Conservation (phyloP, 1,140 invertebrate genomes). For the Diuraphis noxia region DNA sequence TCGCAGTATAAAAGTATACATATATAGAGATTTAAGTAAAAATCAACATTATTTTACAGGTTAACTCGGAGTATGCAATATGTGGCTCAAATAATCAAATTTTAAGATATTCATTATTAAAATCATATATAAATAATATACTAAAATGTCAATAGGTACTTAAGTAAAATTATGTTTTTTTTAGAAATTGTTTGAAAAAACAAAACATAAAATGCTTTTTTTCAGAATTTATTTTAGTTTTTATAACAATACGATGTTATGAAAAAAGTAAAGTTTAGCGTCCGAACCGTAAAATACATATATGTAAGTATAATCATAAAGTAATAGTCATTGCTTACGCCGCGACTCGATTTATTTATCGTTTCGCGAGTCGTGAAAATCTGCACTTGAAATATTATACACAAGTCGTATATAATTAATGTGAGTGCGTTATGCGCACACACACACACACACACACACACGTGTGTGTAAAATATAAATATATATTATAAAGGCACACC, state of each 20-base stretch:
- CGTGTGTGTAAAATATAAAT: not conserved
- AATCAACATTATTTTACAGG: not conserved
- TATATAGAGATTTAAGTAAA: not conserved
- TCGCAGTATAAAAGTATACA: not conserved
- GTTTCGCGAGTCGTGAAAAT: not conserved
- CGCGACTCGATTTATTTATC: not conserved
- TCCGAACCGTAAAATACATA: not conserved
- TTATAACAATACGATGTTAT: not conserved
- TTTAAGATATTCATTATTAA: not conserved
- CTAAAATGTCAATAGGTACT: too few relatives aligned
- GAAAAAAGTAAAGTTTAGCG: not conserved
- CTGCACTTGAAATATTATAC: not conserved
- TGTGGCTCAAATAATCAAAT: not conserved
- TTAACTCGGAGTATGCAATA: not conserved
- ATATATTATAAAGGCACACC: not conserved
- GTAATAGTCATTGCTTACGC: not conserved
- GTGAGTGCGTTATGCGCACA: not conserved
- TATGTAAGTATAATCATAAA: not conserved
- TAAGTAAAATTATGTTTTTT: too few relatives aligned
- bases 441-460: too few relatives aligned
- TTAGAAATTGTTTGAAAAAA: not conserved
- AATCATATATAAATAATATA: too few relatives aligned
- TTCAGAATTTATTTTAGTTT: not conserved
- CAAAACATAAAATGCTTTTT: too few relatives aligned
- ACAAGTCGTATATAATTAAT: not conserved